phyloP scores from a whole-genome alignment of 2,797 vertebrate species.

The Prunella strophiata region DNA sequence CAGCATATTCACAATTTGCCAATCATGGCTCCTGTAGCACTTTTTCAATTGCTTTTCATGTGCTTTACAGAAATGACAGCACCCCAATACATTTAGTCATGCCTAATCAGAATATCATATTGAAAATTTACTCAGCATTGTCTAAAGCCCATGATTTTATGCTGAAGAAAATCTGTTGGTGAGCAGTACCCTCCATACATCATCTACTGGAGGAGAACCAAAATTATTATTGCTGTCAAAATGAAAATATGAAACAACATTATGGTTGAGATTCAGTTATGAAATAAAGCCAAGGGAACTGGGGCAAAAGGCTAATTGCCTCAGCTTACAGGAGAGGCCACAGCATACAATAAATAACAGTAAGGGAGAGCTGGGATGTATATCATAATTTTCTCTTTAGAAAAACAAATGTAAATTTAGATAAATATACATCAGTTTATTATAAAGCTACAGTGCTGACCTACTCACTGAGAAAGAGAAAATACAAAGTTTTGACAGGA shows the following conservation, averaged over 20 bases:
- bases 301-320: conserved; percentile 63
- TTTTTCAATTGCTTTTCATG: conserved; percentile 22
- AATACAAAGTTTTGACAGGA: not conserved
- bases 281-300: conserved; percentile 53
- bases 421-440: conserved; percentile 21
- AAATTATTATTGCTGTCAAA: conserved; percentile 31
- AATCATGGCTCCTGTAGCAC: conserved; percentile 37
- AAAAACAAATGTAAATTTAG: conserved; percentile 47
- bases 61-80: conserved; percentile 13
- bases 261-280: conserved; percentile 5
- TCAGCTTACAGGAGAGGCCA: conserved; percentile 54
- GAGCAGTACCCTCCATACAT: not conserved
- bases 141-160: not conserved
- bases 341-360: conserved; percentile 39
- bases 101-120: not conserved
- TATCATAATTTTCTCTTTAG: conserved; percentile 39
- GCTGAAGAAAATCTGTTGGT: not conserved
- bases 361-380: conserved; percentile 30
- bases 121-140: conserved; percentile 12
- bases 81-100: not conserved
- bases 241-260: conserved; percentile 37
- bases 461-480: not conserved
- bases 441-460: not conserved
- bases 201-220: conserved; percentile 20
- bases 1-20: conserved; percentile 64